Percentiles rank a stretch among this genome's conserved stretches.
Evolutionary conservation across 2,113 vertebrate genomes (phyloP).

Genomic region (Ovibos moschatus): DNA sequence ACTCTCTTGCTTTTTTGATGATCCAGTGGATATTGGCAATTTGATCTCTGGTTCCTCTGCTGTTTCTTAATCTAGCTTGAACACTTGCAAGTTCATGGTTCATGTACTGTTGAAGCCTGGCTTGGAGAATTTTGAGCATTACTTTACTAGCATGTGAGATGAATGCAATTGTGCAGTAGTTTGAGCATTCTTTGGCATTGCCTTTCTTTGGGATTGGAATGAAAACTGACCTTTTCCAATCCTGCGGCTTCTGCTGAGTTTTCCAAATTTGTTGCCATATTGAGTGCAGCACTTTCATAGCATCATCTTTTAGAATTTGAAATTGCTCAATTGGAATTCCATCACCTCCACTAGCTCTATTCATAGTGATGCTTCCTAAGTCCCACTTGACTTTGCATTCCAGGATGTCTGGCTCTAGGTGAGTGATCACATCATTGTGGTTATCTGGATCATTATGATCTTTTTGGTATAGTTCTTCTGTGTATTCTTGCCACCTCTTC

Average conservation of each 20-base stretch:
- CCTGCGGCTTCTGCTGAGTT: background rate
- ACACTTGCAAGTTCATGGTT: background rate
- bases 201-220: background rate
- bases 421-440: background rate
- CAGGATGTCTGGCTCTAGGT: background rate
- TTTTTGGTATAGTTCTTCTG: background rate
- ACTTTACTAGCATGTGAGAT: background rate
- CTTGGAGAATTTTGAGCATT: background rate
- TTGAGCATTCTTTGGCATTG: background rate
- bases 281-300: background rate
- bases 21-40: accelerated
- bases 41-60: background rate
- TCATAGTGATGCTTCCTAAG: background rate
- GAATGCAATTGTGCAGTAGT: background rate
- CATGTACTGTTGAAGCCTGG: background rate
- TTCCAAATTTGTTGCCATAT: background rate
- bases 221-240: background rate
- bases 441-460: background rate
- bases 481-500: background rate
- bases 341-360: background rate
- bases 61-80: background rate
- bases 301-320: background rate
- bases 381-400: background rate
- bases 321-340: background rate
- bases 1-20: background rate